A percentile compares a stretch with the other conserved stretches of the same genome.
Evolutionary conservation across 2,888 invertebrate species (phyloP).

Genomic region (Busseola fusca): DNA sequence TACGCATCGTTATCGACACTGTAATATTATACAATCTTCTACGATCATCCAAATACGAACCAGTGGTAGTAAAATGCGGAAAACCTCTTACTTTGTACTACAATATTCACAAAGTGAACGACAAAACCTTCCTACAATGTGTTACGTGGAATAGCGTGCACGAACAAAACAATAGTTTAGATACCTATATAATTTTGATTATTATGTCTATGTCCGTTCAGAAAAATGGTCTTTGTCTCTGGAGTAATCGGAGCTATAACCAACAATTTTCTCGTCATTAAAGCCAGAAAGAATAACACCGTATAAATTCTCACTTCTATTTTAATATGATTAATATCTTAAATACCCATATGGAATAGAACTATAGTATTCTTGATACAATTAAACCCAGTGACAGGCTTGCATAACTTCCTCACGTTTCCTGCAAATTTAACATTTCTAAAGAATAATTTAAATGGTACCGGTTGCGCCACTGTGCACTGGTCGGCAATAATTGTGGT

Average conservation of each 20-base stretch:
- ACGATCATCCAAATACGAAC: slow-evolving; percentile 19
- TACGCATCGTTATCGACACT: slow-evolving; percentile 43
- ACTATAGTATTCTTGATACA: slow-evolving; percentile 10
- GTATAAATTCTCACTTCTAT: not conserved
- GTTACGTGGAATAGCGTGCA: slow-evolving; percentile 39
- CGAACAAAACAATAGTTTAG: slow-evolving; percentile 46
- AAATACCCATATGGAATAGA: not conserved
- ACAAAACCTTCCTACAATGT: slow-evolving; percentile 45
- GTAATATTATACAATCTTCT: slow-evolving; percentile 42
- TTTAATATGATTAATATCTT: slow-evolving; percentile 23
- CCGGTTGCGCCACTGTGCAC: slow-evolving; percentile 43
- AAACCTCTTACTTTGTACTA: slow-evolving; percentile 56
- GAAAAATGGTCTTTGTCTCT: slow-evolving; percentile 33
- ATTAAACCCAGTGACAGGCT: slow-evolving; percentile 37
- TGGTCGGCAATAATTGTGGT: slow-evolving; percentile 63
- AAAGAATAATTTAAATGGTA: slow-evolving; percentile 48
- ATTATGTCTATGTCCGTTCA: slow-evolving; percentile 17
- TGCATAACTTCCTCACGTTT: slow-evolving; percentile 52
- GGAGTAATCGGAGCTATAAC: slow-evolving; percentile 25
- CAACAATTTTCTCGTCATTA: slow-evolving; percentile 3
- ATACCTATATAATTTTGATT: slow-evolving; percentile 42
- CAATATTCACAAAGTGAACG: slow-evolving; percentile 32
- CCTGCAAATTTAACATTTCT: slow-evolving; percentile 53
- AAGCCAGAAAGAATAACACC: slow-evolving; percentile 11
- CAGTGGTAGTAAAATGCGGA: slow-evolving; percentile 42